Percentiles rank a stretch among this genome's conserved stretches.
Conservation (phyloP, 2,888 invertebrate genomes). For the Gnatocerus cornutus region DNA sequence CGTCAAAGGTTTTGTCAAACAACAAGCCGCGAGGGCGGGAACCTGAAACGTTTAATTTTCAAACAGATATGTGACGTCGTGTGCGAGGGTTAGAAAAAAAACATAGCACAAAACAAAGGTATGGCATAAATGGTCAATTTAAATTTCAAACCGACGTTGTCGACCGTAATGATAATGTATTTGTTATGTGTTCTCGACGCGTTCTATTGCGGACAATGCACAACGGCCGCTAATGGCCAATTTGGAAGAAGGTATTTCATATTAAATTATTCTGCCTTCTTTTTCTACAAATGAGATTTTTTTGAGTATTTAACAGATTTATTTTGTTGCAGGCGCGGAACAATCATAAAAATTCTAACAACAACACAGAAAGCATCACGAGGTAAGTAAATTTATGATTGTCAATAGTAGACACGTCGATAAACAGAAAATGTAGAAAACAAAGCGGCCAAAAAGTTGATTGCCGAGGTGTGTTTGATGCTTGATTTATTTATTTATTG, state of each 20-base stretch:
- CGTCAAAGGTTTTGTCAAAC: constrained; percentile 40
- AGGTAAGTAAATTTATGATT: constrained; percentile 54
- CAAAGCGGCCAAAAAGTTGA: constrained; percentile 13
- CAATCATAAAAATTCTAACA: constrained; percentile 56
- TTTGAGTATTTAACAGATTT: neutral
- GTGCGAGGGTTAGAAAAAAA: constrained; percentile 10
- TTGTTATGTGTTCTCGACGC: constrained; percentile 19
- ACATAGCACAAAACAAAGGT: constrained; percentile 43
- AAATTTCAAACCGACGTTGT: constrained; percentile 46
- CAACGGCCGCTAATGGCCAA: constrained; percentile 30
- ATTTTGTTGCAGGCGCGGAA: constrained; percentile 53
- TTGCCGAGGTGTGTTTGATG: constrained; percentile 26
- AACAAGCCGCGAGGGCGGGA: constrained; percentile 23
- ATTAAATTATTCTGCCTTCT: constrained; percentile 25
- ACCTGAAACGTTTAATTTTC: constrained; percentile 39
- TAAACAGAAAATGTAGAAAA: constrained; percentile 1
- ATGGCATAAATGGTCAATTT: constrained; percentile 46
- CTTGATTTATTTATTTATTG: constrained; percentile 41
- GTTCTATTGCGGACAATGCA: constrained; percentile 6
- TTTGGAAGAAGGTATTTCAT: constrained; percentile 26
- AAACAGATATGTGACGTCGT: constrained; percentile 37
- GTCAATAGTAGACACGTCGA: constrained; percentile 17
- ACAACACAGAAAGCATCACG: constrained; percentile 55
- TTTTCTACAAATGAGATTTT: neutral
- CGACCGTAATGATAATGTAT: constrained; percentile 45